Percentiles rank a stretch among this genome's conserved stretches.
Evolutionary conservation across 2,797 vertebrate species (phyloP).

Genomic region (Enoplosus armatus): DNA sequence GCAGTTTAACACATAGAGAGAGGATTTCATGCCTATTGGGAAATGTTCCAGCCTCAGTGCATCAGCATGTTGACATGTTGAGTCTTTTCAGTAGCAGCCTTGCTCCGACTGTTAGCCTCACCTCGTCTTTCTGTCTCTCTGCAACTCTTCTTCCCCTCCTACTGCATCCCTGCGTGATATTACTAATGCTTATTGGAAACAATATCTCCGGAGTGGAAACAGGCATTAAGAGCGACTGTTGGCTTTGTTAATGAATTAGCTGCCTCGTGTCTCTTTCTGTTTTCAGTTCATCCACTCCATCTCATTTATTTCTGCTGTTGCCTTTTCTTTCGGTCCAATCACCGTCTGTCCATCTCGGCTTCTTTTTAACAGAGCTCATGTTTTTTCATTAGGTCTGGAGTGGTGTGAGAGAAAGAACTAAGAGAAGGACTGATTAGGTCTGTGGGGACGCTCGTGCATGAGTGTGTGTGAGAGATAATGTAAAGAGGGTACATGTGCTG

Average conservation of each 20-base stretch:
- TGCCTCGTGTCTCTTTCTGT: neutral
- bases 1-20: neutral
- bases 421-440: slow-evolving; percentile 72
- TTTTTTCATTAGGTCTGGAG: slow-evolving; percentile 74
- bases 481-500: slow-evolving; percentile 72
- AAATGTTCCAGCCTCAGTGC: slow-evolving; percentile 10
- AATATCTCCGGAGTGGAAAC: slow-evolving; percentile 27
- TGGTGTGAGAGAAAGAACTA: slow-evolving; percentile 53
- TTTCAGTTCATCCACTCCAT: neutral
- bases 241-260: slow-evolving; percentile 38
- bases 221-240: slow-evolving; percentile 3
- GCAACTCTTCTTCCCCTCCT: neutral
- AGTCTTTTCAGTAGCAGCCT: slow-evolving; percentile 4
- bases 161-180: neutral
- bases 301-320: slow-evolving; percentile 24
- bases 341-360: slow-evolving; percentile 35
- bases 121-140: neutral
- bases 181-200: slow-evolving; percentile 32
- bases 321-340: neutral
- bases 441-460: slow-evolving; percentile 48
- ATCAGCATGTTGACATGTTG: slow-evolving; percentile 30
- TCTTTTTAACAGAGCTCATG: slow-evolving; percentile 65
- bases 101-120: neutral
- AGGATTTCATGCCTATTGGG: slow-evolving; percentile 11
- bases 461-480: slow-evolving; percentile 60